A percentile compares a stretch with the other conserved stretches of the same genome.
phyloP scores from a whole-genome alignment of 1,140 invertebrate species.

The Neodiprion virginianus region DNA sequence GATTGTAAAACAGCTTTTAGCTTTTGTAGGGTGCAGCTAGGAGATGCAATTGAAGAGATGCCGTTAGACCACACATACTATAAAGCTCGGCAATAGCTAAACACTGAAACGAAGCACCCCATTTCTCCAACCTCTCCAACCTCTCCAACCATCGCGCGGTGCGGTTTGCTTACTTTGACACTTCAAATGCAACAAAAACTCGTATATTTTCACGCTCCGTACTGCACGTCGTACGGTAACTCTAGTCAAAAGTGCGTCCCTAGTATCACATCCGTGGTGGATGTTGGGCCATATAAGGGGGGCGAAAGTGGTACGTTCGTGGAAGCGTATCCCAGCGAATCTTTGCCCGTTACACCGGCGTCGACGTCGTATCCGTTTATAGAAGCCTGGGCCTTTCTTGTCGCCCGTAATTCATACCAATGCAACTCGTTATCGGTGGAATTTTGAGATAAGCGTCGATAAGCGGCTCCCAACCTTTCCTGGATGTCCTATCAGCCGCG shows the following conservation, averaged over 20 bases:
- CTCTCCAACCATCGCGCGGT: too few species aligned
- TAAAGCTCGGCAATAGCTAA: too few species aligned
- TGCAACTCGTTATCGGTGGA: neutral
- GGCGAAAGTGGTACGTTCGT: slow-evolving; percentile 7
- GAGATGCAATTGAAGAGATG: too few species aligned
- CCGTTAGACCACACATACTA: too few species aligned
- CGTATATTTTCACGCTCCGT: too few species aligned
- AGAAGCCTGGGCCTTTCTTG: too few species aligned
- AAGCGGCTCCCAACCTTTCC: neutral
- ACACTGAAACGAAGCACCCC: too few species aligned
- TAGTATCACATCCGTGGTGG: neutral
- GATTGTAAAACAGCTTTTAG: too few species aligned
- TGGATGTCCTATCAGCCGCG: neutral
- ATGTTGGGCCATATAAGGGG: neutral
- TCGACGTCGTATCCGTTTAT: neutral
- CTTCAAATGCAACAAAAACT: too few species aligned
- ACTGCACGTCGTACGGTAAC: neutral
- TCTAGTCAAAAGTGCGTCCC: neutral
- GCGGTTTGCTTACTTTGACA: too few species aligned
- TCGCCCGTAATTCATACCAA: neutral
- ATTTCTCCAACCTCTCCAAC: too few species aligned
- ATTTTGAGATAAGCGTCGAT: neutral
- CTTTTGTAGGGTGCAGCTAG: too few species aligned
- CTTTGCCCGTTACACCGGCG: neutral
- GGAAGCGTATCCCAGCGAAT: neutral